Evolutionary conservation across 2,797 vertebrate species (phyloP), one percentile per base, ranked within the genome.

Genomic region (Hephaestus fuliginosus): DNA sequence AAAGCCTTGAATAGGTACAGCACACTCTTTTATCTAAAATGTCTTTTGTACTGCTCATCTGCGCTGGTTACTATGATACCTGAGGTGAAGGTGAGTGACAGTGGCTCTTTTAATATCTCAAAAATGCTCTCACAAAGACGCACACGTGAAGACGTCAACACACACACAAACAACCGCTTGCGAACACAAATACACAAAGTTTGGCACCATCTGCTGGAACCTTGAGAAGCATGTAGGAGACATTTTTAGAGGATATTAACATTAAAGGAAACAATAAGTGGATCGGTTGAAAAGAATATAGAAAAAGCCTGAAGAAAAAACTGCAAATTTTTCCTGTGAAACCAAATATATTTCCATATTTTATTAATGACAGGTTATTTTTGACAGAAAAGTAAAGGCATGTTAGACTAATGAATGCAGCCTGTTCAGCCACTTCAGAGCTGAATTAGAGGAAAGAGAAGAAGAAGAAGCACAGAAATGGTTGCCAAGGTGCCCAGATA

Each of bases 401-500:
- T 51, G 60, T 79, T 76, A 72, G 61, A 74, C 30, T 60, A 66
- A 80, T 78, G 78, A 86, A 79, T 60, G 56, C 76, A 80, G 74
- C 55, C 66, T 56, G 72, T 81, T 86, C 84, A 82, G 75, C 63
- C 80, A 11, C 66, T 81, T 90, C 79, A 80, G 77, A 79, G 77
- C 28, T 6, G 51, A 88, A 88, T 88, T 85, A 88, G 73, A 87
- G 67, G 74, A 71, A 75, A 73, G 72, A 25, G 25, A 25, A 62
- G 80, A 84, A 84, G 77, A 85, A 82, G 81, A 51, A 77, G 71
- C 78, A 77, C 81, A 89, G 86, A 87, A 88, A 89, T 90, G 90
- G 93, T 94, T 93, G 91, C 93, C 92, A 94, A 91, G 91, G 91
- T 91, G 89, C 86, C 85, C 89, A 87, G 87, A 90, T 88, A 89